Conservation (phyloP, 2,888 invertebrate genomes). For the Protodeltote pygarga region DNA sequence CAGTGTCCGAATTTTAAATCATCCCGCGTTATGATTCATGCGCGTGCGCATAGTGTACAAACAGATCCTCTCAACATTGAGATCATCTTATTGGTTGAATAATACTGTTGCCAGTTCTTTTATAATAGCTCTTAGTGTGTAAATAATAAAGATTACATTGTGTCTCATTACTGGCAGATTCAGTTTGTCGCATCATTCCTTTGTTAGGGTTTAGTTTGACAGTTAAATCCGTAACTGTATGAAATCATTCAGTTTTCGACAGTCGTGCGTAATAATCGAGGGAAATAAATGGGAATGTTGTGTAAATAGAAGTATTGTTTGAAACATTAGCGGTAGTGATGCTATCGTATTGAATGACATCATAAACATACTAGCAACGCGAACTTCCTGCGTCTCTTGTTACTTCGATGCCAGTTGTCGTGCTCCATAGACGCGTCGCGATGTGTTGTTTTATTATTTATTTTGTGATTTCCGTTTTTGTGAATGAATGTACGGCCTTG, state of each 20-base stretch:
- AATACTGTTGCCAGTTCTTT: conserved; percentile 1
- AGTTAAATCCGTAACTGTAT: conserved; percentile 22
- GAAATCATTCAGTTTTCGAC: conserved; percentile 33
- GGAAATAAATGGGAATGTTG: conserved; percentile 63
- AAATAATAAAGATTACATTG: conserved; percentile 30
- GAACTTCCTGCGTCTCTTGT: conserved; percentile 70
- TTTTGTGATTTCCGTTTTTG: conserved; percentile 57
- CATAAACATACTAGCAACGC: conserved; percentile 61
- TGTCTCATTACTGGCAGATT: not conserved
- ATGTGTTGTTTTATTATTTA: conserved; percentile 59
- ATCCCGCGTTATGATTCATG: conserved; percentile 33
- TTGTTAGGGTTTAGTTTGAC: conserved; percentile 43
- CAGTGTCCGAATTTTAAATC: conserved; percentile 22
- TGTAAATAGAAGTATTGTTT: conserved; percentile 76
- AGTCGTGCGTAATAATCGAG: conserved; percentile 33
- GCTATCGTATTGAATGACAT: conserved; percentile 61
- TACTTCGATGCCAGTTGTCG: conserved; percentile 60
- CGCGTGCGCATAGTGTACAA: conserved; percentile 20
- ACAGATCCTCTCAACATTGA: conserved; percentile 20
- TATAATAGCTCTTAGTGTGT: conserved; percentile 26
- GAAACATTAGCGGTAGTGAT: conserved; percentile 48
- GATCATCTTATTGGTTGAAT: conserved; percentile 32
- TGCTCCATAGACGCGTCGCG: conserved; percentile 57
- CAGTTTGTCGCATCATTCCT: conserved; percentile 42
- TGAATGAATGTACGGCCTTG: conserved; percentile 58